Evolutionary conservation across 1,140 invertebrate genomes (phyloP), one percentile per base, ranked within the genome.

Genomic region (Heliconius eleuchia): DNA sequence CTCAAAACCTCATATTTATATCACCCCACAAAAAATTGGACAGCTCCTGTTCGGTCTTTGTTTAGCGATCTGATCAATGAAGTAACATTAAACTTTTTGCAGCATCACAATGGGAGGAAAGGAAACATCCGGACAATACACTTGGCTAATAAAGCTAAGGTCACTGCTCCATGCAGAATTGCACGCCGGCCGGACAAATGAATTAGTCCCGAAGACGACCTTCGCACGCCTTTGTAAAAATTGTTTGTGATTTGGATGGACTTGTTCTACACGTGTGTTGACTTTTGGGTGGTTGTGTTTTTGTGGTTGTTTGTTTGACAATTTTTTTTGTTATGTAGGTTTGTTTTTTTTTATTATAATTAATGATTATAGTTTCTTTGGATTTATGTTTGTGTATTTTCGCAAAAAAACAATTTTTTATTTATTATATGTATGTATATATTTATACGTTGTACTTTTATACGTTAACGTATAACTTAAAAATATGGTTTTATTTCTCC

Each of bases 161-260:
- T 82, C 81, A 72, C 13, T 80, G 83, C 81, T 81, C 83, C 73
- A 70, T 73, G 57, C 52, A 60, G 73, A 74, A 77, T 52, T 80
- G 78, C 83, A 82, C 76, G 78, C 66, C 70, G n/a, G 4, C 39
- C 79, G 75, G 77, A 70, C 75, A 80, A 77, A 80, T 76, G 76
- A 83, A 84, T 83, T 82, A 73, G 71, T 77, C 80, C 75, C 37
- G 71, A 71, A 76, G 27, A n/a, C 77, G 83, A 82, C 83, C 81
- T 84, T 82, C 57, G 57, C 52, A n/a, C 72, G 77, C 73, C 77
- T 74, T 79, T 74, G 72, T 78, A 70, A 66, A 30, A 66, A 66
- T 46, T 66, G 27, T 66, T 30, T 66, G 23, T 30, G 3, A 30
- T 66, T 66, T 30, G 13, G 60, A 3, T 30, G 13, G 60, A 3